phyloP scores from a whole-genome alignment of 1,140 invertebrate species.

The Pseudomyrmex concolor region DNA sequence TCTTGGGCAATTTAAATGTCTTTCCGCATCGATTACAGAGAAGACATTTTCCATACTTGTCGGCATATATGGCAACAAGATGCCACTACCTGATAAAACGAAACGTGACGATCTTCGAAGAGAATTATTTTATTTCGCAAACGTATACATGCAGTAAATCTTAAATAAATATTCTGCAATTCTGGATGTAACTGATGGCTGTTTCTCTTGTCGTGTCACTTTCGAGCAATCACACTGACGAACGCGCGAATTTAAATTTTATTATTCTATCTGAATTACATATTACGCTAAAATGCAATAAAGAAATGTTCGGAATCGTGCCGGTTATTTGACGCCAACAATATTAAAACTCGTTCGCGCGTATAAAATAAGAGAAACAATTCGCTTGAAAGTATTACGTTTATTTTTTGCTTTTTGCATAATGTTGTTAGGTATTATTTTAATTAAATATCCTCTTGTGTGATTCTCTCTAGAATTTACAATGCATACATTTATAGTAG shows the following conservation, averaged over 20 bases:
- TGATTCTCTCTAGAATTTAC: slow-evolving; percentile 1
- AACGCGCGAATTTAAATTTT: neutral
- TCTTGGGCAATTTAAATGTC: slow-evolving; percentile 25
- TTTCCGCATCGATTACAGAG: slow-evolving; percentile 43
- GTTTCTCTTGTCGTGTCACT: neutral
- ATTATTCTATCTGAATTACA: neutral
- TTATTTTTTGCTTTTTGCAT: slow-evolving; percentile 7
- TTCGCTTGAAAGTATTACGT: neutral
- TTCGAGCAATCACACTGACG: neutral
- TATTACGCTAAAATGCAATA: neutral
- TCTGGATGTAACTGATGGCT: neutral
- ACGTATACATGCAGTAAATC: neutral
- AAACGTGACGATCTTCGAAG: slow-evolving; percentile 27
- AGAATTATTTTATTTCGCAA: slow-evolving; percentile 37
- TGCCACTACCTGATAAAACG: slow-evolving; percentile 21
- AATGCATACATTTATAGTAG: neutral
- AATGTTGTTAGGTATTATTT: slow-evolving; percentile 11
- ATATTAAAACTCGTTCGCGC: neutral
- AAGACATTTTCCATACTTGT: slow-evolving; percentile 42
- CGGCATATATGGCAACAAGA: neutral
- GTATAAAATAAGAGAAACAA: neutral
- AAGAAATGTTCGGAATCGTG: neutral
- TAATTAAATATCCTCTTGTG: neutral
- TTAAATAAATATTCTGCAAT: slow-evolving; percentile 30
- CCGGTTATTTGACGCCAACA: neutral